These are phyloP conservation scores for Amphiprion ocellaris DNA, from an alignment of 2,113 vertebrate species.

Conservation along the genomic window DNA sequence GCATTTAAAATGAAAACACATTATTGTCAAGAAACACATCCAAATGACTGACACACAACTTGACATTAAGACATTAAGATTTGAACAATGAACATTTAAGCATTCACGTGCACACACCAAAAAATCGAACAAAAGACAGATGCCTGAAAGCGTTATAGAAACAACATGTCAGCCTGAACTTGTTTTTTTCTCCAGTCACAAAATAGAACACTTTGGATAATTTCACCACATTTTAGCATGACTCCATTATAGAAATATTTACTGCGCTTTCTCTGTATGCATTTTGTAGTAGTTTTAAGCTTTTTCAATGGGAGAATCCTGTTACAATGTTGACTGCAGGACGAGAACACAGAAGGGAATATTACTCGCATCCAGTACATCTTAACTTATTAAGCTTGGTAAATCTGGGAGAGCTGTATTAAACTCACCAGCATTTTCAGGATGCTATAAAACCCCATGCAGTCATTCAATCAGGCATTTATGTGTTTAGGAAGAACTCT, in stretches of 20 bases:
- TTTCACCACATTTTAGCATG: slow-evolving; percentile 13
- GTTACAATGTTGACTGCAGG: not conserved
- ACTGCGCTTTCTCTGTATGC: not conserved
- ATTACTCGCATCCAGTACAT: not conserved
- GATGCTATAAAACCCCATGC: not conserved
- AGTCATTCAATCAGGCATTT: slow-evolving; percentile 20
- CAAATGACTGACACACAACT: slow-evolving; percentile 27
- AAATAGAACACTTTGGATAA: slow-evolving; percentile 5
- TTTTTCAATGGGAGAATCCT: not conserved
- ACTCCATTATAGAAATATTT: not conserved
- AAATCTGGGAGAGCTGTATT: not conserved
- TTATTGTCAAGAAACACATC: slow-evolving; percentile 14
- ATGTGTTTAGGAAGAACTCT: slow-evolving; percentile 10
- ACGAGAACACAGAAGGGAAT: not conserved
- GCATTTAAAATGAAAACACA: slow-evolving; percentile 1
- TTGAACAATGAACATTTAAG: not conserved
- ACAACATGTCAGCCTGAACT: not conserved
- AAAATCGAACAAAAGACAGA: not conserved
- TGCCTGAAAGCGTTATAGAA: not conserved
- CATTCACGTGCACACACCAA: not conserved
- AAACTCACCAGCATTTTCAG: not conserved
- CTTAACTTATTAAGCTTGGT: not conserved
- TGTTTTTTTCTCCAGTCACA: not conserved
- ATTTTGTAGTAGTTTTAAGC: no score
- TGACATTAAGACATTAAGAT: slow-evolving; percentile 6